phyloP scores from a whole-genome alignment of 1,140 invertebrate species.

The Hermetia illucens region DNA sequence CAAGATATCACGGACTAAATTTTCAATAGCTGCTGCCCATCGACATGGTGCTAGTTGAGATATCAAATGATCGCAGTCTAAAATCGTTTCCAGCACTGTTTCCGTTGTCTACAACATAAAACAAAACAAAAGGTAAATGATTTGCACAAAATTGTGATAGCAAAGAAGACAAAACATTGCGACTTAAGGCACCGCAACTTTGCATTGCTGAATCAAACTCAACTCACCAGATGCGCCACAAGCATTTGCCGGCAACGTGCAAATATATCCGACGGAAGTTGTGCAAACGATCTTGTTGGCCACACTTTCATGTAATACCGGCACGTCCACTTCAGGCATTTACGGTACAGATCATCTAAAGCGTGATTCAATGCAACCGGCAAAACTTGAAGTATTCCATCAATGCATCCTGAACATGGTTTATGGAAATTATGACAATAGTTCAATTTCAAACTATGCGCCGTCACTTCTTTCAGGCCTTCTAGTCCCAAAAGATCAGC shows the following conservation, averaged over 20 bases:
- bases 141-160: neutral
- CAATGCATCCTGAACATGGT: conserved; percentile 62
- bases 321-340: conserved; percentile 72
- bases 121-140: neutral
- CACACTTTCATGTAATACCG: conserved; percentile 72
- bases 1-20: conserved; percentile 47
- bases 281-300: conserved; percentile 72
- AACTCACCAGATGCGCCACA: conserved; percentile 37
- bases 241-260: conserved; percentile 71
- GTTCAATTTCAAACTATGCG: conserved; percentile 70
- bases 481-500: conserved; percentile 79
- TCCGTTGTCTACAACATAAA: conserved; percentile 36
- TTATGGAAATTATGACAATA: conserved; percentile 65
- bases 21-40: conserved; percentile 55
- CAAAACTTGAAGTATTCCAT: conserved; percentile 69
- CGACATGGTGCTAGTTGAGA: conserved; percentile 50
- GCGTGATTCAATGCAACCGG: conserved; percentile 68
- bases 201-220: conserved; percentile 2
- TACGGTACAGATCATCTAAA: conserved; percentile 73
- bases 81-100: conserved; percentile 47
- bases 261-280: conserved; percentile 61
- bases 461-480: conserved; percentile 78
- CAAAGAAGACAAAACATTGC: neutral
- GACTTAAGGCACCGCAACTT: neutral
- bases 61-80: conserved; percentile 54